phyloP scores from a whole-genome alignment of 2,888 invertebrate genomes.

The Acronicta aceris region DNA sequence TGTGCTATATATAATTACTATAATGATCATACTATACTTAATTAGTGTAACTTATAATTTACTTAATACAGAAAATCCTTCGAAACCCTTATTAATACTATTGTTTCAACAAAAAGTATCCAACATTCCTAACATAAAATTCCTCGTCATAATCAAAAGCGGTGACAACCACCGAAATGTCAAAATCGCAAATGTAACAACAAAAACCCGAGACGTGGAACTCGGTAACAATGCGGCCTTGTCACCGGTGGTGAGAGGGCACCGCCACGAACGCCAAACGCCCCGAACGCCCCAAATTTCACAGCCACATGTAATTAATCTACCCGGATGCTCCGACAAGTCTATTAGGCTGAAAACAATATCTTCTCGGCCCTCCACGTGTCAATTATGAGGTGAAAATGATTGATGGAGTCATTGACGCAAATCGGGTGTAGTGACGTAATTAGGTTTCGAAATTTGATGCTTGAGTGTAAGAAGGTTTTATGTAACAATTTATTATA shows the following conservation, averaged over 20 bases:
- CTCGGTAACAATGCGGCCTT: constrained; percentile 77
- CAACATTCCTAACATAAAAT: constrained; percentile 6
- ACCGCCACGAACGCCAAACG: constrained; percentile 33
- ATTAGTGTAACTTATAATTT: too few species aligned
- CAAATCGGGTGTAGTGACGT: constrained; percentile 53
- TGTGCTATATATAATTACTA: too few species aligned
- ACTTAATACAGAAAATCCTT: too few species aligned
- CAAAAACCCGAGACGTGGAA: constrained; percentile 66
- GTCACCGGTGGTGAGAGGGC: constrained; percentile 57
- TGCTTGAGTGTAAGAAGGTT: constrained; percentile 23
- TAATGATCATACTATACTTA: too few species aligned
- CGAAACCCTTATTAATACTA: not conserved
- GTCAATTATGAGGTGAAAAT: constrained; percentile 75
- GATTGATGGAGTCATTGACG: constrained; percentile 71
- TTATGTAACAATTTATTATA: not conserved
- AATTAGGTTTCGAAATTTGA: constrained; percentile 55
- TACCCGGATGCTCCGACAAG: constrained; percentile 72
- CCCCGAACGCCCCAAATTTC: constrained; percentile 53
- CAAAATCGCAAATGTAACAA: constrained; percentile 40
- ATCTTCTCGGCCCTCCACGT: constrained; percentile 66
- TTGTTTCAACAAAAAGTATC: not conserved
- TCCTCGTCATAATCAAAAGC: not conserved
- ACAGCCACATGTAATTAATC: constrained; percentile 74
- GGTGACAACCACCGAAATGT: constrained; percentile 20
- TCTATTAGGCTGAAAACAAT: constrained; percentile 78